Evolutionary conservation across 2,888 invertebrate genomes (phyloP), one percentile per base, ranked within the genome.

Genomic region (Myopa tessellatipennis): DNA sequence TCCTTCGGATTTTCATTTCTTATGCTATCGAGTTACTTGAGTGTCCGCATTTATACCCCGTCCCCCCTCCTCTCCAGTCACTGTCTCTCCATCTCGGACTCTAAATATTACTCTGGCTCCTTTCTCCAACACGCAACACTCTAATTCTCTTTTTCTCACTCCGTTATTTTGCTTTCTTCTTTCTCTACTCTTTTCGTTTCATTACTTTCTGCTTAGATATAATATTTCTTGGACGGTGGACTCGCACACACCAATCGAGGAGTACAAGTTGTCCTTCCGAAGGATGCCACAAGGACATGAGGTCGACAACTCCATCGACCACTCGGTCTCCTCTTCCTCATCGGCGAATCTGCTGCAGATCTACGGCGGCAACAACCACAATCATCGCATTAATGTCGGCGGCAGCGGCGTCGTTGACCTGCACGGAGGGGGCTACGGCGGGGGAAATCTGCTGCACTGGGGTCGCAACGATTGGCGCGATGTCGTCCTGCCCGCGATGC

Each of bases 191-290:
- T 74, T 40, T 78, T 3, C 78, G 34, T 68, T 63, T 45, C 38
- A 36, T 60, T 45, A 14, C 78, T 77, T 65, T 75, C 73, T 34
- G 58, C 78, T 79, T 83, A 92, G 92, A 85, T 93, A 93, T 88
- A 93, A 93, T 86, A 92, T 93, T 82, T 92, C 92, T 71, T 93
- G 93, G 93, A 90, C 91, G 67, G 93, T 93, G 50, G 92, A 93
- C 85, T 93, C 93, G 76, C 91, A 92, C 85, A 91, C 92, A 82
- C 92, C 93, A 75, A 92, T 93, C 79, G 92, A 92, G 84, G 93
- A 93, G 87, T 93, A 92, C 88, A 92, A 92, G 88, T 88, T 93
- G 82, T 91, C 91, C 83, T 93, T 92, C 89, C 90, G 93, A 84
- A 91, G 92, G 87, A 89, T 92, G 82, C 92, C 92, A 71, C 91